Base-by-base conservation (phyloP, 2,888 invertebrate species). In the Calameuta pallipes region DNA sequence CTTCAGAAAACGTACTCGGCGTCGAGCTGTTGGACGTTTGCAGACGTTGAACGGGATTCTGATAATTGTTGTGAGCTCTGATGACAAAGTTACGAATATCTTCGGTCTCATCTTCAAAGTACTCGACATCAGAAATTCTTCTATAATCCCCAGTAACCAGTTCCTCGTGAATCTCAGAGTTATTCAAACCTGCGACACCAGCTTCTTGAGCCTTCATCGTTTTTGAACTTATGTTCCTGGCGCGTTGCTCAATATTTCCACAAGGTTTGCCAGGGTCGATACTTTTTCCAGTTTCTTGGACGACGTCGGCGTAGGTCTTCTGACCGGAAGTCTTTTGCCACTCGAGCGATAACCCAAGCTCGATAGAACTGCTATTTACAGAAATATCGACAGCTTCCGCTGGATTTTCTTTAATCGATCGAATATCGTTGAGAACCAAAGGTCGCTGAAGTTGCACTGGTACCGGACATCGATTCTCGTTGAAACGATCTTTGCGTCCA, bases 301-400 rank as follows among this genome's bases (percentile, higher is more conserved):
- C 78, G 36, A 79, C 80, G 68, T 79, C 81, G 11, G 81, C 81
- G 71, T 81, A 81, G 3, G 79, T 80, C 37, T 74, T 74, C 35
- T 74, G 74, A 34, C 74, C 74, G 34, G 34, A 34, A 35, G 74
- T 71, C 33, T 13, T 31, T 34, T 30, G 30, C 71, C 71, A 33
- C 71, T 34, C 71, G 2, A 56, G 6, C 1, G 31, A 30, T 13
- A 33, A 6, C 9, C 33, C 31, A 33, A 70, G 11, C 15, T 30
- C 13, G 12, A 71, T 31, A 12, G 31, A 33, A 30, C 33, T 15
- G 71, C 31, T 71, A 15, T 15, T 71, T 31, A 71, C 71, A 33
- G 30, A 33, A 33, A 30, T 4, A 33, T 34, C 33, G 1, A 15
- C 15, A 30, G 11, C 71, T 34, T 30, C 71, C 31, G 30, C 33